These are phyloP conservation scores for Drosophila littoralis DNA, from an alignment of 1,140 invertebrate genomes.

Conservation along the genomic window DNA sequence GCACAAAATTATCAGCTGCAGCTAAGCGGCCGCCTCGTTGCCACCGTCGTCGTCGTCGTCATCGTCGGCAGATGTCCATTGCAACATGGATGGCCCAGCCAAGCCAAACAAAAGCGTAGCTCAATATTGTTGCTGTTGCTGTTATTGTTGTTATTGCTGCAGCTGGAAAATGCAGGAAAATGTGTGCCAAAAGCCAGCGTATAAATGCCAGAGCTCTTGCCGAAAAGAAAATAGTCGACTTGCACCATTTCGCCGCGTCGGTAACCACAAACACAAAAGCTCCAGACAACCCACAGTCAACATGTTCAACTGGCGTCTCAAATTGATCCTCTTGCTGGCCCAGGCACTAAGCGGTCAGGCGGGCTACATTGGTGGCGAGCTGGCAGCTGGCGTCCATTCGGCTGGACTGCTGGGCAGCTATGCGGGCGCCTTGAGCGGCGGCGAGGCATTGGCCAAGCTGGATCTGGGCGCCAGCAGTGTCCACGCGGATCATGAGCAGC, in stretches of 20 bases:
- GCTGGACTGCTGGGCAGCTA: constrained; percentile 66
- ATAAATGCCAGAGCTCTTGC: constrained; percentile 64
- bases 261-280: constrained; percentile 31
- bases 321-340: constrained; percentile 52
- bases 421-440: constrained; percentile 61
- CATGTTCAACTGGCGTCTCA: constrained; percentile 55
- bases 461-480: constrained; percentile 31
- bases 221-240: constrained; percentile 76
- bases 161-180: constrained; percentile 73
- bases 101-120: constrained; percentile 65
- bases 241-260: constrained; percentile 72
- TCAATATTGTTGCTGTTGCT: constrained; percentile 16
- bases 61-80: constrained; percentile 70
- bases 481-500: constrained; percentile 42
- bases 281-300: not conserved
- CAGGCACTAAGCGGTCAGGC: constrained; percentile 38
- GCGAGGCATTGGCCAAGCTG: constrained; percentile 61
- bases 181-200: constrained; percentile 56
- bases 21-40: constrained; percentile 18
- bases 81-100: constrained; percentile 62
- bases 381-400: constrained; percentile 45
- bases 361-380: constrained; percentile 51
- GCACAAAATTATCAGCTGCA: constrained; percentile 76
- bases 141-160: constrained; percentile 20
- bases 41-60: not conserved